A percentile compares a stretch with the other conserved stretches of the same genome.
Conservation (phyloP, 2,888 invertebrate species). For the Drosophila robusta region DNA sequence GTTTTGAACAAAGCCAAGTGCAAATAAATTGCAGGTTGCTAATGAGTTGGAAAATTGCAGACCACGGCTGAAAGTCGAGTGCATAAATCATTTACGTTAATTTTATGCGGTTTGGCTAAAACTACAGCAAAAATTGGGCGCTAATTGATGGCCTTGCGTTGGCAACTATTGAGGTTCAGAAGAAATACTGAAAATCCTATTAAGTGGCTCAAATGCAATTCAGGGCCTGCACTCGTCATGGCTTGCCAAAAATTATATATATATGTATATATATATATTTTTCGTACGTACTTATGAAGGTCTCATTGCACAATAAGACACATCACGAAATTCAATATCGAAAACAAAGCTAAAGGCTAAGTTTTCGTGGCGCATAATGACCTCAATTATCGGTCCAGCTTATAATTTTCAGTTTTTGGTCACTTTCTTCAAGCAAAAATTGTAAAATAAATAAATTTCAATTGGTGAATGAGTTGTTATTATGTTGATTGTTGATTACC, state of each 20-base stretch:
- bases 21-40: constrained; percentile 51
- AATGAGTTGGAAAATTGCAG: constrained; percentile 73
- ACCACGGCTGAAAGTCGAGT: constrained; percentile 43
- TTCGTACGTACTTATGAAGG: constrained; percentile 24
- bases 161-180: constrained; percentile 13
- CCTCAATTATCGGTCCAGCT: constrained; percentile 60
- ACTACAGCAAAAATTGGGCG: constrained; percentile 44
- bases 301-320: constrained; percentile 47
- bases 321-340: constrained; percentile 57
- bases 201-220: constrained; percentile 63
- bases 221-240: constrained; percentile 65
- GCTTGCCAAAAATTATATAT: constrained; percentile 51
- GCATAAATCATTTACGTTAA: constrained; percentile 71
- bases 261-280: constrained; percentile 16
- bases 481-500: constrained; percentile 36
- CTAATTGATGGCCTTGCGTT: constrained; percentile 66
- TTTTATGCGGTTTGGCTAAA: constrained; percentile 47
- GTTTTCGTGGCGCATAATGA: constrained; percentile 40
- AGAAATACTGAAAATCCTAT: constrained; percentile 40
- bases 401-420: constrained; percentile 22
- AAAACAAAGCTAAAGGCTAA: constrained; percentile 31
- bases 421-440: constrained; percentile 72
- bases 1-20: constrained; percentile 42
- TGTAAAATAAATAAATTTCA: constrained; percentile 21
- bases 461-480: constrained; percentile 44